phyloP scores from a whole-genome alignment of 2,797 vertebrate genomes.

The Carduelis carduelis region DNA sequence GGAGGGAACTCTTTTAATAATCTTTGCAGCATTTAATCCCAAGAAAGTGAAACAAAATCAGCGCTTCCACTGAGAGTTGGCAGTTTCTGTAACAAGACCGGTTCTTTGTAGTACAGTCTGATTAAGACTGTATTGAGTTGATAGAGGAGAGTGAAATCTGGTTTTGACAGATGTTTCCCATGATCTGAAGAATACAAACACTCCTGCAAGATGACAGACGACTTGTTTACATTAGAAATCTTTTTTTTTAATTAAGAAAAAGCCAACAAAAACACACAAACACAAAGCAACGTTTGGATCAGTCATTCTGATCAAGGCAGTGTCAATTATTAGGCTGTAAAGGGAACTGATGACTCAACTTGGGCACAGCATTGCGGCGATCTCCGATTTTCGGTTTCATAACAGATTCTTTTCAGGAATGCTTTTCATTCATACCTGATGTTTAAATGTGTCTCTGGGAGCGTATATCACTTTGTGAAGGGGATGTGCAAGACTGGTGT shows the following conservation, averaged over 20 bases:
- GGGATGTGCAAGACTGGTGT: accelerated
- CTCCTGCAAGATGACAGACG: slow-evolving; percentile 48
- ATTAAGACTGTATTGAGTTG: slow-evolving; percentile 56
- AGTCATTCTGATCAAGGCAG: slow-evolving; percentile 77
- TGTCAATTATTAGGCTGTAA: slow-evolving; percentile 77
- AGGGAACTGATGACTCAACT: slow-evolving; percentile 82
- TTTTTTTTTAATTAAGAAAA: background rate
- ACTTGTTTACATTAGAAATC: slow-evolving; percentile 71
- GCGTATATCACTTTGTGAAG: background rate
- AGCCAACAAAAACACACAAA: slow-evolving; percentile 44
- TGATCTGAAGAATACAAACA: slow-evolving; percentile 61
- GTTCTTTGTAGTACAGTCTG: slow-evolving; percentile 25
- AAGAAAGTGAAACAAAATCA: slow-evolving; percentile 14
- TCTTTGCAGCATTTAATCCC: background rate
- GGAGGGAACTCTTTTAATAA: background rate
- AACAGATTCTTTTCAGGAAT: slow-evolving; percentile 81
- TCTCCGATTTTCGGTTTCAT: slow-evolving; percentile 81
- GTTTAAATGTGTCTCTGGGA: slow-evolving; percentile 63
- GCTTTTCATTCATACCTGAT: slow-evolving; percentile 68
- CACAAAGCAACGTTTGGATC: slow-evolving; percentile 61
- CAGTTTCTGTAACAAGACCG: slow-evolving; percentile 4
- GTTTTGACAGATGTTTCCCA: slow-evolving; percentile 70
- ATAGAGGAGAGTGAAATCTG: slow-evolving; percentile 66
- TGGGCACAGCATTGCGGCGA: slow-evolving; percentile 57
- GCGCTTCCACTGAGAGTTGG: background rate